Conservation (phyloP, 2,888 invertebrate genomes). For the Drosophila kanekoi region DNA sequence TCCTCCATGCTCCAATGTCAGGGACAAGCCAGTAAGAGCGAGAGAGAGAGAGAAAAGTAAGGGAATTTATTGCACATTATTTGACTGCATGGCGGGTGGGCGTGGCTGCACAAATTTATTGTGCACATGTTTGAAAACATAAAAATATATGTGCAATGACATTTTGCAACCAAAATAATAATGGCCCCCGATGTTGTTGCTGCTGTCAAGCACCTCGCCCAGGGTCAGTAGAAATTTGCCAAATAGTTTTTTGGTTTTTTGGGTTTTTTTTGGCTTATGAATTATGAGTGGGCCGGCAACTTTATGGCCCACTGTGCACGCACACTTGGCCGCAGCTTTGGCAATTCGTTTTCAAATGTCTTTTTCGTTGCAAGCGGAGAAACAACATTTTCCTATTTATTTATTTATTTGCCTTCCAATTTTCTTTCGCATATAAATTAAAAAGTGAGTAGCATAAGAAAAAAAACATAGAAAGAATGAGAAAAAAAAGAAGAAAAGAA, state of each 20-base stretch:
- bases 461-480: conserved; percentile 10
- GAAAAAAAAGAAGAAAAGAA: neutral
- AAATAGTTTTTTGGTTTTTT: conserved; percentile 53
- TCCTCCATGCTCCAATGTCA: conserved; percentile 66
- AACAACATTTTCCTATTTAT: conserved; percentile 39
- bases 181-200: conserved; percentile 31
- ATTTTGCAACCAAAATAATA: conserved; percentile 44
- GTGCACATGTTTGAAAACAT: conserved; percentile 66
- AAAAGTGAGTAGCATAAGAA: conserved; percentile 59
- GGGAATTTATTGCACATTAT: conserved; percentile 61
- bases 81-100: neutral
- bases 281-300: conserved; percentile 58
- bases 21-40: conserved; percentile 40
- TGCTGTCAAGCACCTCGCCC: conserved; percentile 70
- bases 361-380: conserved; percentile 30
- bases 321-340: conserved; percentile 22
- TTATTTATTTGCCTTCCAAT: conserved; percentile 45
- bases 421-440: conserved; percentile 61
- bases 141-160: conserved; percentile 50
- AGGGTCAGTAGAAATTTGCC: conserved; percentile 59
- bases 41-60: conserved; percentile 27
- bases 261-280: conserved; percentile 49
- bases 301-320: conserved; percentile 64
- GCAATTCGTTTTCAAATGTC: conserved; percentile 37
- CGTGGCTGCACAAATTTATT: conserved; percentile 44